Evolutionary conservation across 1,140 invertebrate genomes (phyloP).

Genomic region (Caenorhabditis inopinata): DNA sequence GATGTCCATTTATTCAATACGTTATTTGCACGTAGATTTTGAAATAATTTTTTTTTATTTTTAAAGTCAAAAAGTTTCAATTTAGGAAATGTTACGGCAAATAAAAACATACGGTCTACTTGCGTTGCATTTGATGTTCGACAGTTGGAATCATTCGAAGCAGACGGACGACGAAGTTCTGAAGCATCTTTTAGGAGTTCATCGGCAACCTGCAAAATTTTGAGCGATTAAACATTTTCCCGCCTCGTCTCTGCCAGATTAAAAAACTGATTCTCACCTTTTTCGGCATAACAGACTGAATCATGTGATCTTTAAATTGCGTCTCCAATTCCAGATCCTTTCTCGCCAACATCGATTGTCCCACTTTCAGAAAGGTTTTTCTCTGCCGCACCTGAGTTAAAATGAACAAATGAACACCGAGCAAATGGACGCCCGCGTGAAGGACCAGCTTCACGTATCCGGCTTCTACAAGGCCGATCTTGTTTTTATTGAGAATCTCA

Average conservation of each 20-base stretch:
- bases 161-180: slow-evolving; percentile 59
- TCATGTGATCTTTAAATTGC: slow-evolving; percentile 92
- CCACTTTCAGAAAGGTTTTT: slow-evolving; percentile 93
- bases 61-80: no score
- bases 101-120: slow-evolving; percentile 16
- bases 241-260: background rate
- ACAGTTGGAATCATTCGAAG: slow-evolving; percentile 53
- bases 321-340: slow-evolving; percentile 87
- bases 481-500: slow-evolving; percentile 71
- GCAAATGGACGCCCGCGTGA: slow-evolving; percentile 85
- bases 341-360: slow-evolving; percentile 82
- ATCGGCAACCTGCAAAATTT: slow-evolving; percentile 74
- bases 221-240: no score
- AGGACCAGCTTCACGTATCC: slow-evolving; percentile 76
- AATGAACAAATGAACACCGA: slow-evolving; percentile 86
- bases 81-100: no score
- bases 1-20: no score
- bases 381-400: slow-evolving; percentile 82
- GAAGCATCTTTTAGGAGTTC: slow-evolving; percentile 62
- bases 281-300: slow-evolving; percentile 88
- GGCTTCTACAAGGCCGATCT: slow-evolving; percentile 65
- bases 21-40: no score
- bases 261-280: slow-evolving; percentile 49
- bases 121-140: slow-evolving; percentile 57
- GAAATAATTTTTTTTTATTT: no score